phyloP scores from a whole-genome alignment of 2,113 vertebrate species.

The human region GRCh38 chr13:68510001-68510500 shows the following conservation, averaged over 20 bases:
- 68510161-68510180: neutral
- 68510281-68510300: neutral
- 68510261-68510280: neutral
- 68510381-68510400: neutral
- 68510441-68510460: neutral
- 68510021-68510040: neutral
- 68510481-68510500: neutral
- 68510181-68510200: neutral
- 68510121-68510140: neutral
- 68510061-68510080: neutral
- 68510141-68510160: neutral
- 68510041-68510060: neutral
- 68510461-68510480: neutral
- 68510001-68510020: neutral
- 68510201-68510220: neutral
- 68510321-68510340: neutral
- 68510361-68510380: neutral
- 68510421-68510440: neutral
- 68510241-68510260: neutral
- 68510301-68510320: neutral
- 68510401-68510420: neutral
- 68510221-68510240: neutral
- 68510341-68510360: neutral
- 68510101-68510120: rapidly evolving
- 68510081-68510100: neutral